phyloP scores from a whole-genome alignment of 1,140 invertebrate species.

The Eriosoma lanigerum region DNA sequence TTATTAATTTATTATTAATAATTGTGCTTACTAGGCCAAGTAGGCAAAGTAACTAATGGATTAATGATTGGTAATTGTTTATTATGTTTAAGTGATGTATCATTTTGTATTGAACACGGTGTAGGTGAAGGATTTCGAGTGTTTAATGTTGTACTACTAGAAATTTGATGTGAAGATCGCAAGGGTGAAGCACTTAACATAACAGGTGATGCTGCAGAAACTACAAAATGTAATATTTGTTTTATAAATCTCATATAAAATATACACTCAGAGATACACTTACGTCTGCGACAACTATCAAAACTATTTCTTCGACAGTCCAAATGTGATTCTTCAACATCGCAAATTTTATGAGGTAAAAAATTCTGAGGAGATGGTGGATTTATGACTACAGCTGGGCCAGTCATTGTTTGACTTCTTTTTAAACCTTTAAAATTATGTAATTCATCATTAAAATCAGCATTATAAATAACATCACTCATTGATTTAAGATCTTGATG shows the following conservation, averaged over 20 bases:
- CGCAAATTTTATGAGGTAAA: conserved; percentile 49
- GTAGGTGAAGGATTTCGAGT: conserved; percentile 49
- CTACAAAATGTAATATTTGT: conserved; percentile 49
- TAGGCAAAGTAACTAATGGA: conserved; percentile 78
- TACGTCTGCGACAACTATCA: conserved; percentile 55
- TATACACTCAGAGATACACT: neutral
- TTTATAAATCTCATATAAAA: neutral
- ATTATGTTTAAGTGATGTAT: conserved; percentile 59
- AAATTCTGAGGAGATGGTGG: conserved; percentile 66
- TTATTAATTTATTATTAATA: neutral
- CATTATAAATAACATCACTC: conserved; percentile 53
- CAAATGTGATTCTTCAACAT: conserved; percentile 42
- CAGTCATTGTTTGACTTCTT: conserved; percentile 53
- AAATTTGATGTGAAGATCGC: conserved; percentile 54
- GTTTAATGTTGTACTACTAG: conserved; percentile 53
- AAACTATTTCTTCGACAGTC: conserved; percentile 55
- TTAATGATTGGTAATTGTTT: conserved; percentile 85
- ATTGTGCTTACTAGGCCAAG: conserved; percentile 77
- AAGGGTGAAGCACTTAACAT: conserved; percentile 56
- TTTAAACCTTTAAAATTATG: conserved; percentile 53
- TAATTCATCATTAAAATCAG: conserved; percentile 54
- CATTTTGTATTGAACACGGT: conserved; percentile 51
- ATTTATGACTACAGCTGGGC: conserved; percentile 65
- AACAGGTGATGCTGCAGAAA: conserved; percentile 57
- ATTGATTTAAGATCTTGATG: conserved; percentile 41